phyloP scores from a whole-genome alignment of 2,797 vertebrate genomes.

The Squalus acanthias region DNA sequence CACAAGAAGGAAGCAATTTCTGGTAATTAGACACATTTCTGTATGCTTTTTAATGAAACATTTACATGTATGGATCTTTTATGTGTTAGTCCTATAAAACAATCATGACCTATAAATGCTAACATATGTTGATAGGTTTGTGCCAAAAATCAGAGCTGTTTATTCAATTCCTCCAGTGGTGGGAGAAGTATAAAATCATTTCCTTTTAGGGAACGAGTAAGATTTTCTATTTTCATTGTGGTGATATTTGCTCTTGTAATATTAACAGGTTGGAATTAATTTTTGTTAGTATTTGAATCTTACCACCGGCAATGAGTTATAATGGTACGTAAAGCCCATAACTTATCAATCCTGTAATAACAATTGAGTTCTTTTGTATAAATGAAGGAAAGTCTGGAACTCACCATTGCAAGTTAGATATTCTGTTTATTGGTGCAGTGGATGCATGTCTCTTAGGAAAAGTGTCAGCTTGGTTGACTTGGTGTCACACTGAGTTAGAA shows the following conservation, averaged over 20 bases:
- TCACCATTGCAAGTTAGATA: neutral
- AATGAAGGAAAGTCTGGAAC: neutral
- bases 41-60: neutral
- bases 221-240: neutral
- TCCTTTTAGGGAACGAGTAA: neutral
- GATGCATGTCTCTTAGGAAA: neutral
- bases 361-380: neutral
- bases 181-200: conserved; percentile 11
- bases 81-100: neutral
- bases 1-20: neutral
- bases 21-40: neutral
- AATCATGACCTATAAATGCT: conserved; percentile 12
- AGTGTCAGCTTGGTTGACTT: neutral
- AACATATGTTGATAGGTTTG: neutral
- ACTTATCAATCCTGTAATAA: neutral
- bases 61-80: neutral
- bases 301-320: neutral
- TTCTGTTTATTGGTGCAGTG: neutral
- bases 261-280: neutral
- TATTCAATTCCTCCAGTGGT: neutral
- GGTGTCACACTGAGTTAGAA: neutral
- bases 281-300: neutral
- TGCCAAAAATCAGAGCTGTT: conserved; percentile 1
- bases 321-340: neutral
- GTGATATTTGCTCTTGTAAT: neutral